These are phyloP conservation scores for Netelia inedita DNA, from an alignment of 2,888 invertebrate species.

Conservation along the genomic window DNA sequence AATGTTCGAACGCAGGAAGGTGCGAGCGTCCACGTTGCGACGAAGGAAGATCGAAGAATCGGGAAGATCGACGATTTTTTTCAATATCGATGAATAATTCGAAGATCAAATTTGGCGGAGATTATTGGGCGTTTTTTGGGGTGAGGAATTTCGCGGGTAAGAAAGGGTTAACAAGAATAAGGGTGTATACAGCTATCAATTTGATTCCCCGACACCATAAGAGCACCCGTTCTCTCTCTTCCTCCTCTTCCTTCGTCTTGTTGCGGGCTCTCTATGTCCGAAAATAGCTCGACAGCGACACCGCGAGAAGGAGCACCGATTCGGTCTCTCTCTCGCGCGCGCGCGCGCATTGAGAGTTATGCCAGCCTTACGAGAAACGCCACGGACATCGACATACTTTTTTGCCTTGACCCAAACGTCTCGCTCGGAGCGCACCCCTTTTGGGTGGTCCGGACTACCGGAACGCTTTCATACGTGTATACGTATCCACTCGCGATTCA, in stretches of 20 bases:
- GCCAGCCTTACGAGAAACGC: slow-evolving; percentile 73
- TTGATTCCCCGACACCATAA: slow-evolving; percentile 50
- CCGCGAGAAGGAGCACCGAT: slow-evolving; percentile 26
- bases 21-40: slow-evolving; percentile 34
- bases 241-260: slow-evolving; percentile 41
- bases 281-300: slow-evolving; percentile 63
- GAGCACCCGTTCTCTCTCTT: slow-evolving; percentile 31
- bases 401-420: slow-evolving; percentile 66
- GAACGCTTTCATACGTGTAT: background rate
- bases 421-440: slow-evolving; percentile 61
- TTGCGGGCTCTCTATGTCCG: slow-evolving; percentile 38
- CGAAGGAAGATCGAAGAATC: background rate
- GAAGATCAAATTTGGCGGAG: slow-evolving; percentile 39
- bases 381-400: slow-evolving; percentile 70
- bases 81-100: slow-evolving; percentile 13
- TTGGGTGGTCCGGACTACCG: slow-evolving; percentile 67
- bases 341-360: slow-evolving; percentile 58
- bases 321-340: no score
- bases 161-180: slow-evolving; percentile 37
- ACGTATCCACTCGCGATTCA: slow-evolving; percentile 35
- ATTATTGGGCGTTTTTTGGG: background rate
- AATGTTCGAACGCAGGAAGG: slow-evolving; percentile 33
- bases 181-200: slow-evolving; percentile 18
- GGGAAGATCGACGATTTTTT: slow-evolving; percentile 48
- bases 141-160: slow-evolving; percentile 14